phyloP scores from a whole-genome alignment of 2,113 vertebrate species.

The Catharus minimus region DNA sequence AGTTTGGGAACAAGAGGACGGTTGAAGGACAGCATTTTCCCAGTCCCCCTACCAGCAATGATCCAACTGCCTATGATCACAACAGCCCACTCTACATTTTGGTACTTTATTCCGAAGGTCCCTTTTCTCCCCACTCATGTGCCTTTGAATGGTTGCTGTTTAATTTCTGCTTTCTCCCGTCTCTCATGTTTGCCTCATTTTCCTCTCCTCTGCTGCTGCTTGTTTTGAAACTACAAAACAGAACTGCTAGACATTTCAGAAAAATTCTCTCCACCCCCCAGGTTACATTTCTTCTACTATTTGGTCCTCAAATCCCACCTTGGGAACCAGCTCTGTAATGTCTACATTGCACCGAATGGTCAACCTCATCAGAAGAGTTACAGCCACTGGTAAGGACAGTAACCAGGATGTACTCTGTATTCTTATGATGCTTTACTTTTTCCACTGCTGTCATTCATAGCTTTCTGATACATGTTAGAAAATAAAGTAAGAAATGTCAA shows the following conservation, averaged over 20 bases:
- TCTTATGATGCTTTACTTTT: neutral
- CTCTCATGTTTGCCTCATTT: neutral
- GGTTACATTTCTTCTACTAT: neutral
- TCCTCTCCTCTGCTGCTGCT: neutral
- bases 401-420: neutral
- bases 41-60: fast-evolving
- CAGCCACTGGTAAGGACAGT: neutral
- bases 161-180: neutral
- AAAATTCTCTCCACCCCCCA: neutral
- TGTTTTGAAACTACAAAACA: neutral
- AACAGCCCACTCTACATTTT: neutral
- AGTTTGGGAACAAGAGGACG: neutral
- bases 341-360: neutral
- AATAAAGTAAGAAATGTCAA: neutral
- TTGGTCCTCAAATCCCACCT: neutral
- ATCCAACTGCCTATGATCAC: neutral
- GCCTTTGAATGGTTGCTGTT: neutral
- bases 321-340: neutral
- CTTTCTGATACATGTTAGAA: neutral
- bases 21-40: neutral
- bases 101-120: neutral
- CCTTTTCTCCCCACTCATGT: neutral
- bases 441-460: neutral
- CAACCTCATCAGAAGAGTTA: neutral
- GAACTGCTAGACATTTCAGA: neutral